Base-by-base conservation (phyloP, 2,113 vertebrate species). In the Tringa solitaria region DNA sequence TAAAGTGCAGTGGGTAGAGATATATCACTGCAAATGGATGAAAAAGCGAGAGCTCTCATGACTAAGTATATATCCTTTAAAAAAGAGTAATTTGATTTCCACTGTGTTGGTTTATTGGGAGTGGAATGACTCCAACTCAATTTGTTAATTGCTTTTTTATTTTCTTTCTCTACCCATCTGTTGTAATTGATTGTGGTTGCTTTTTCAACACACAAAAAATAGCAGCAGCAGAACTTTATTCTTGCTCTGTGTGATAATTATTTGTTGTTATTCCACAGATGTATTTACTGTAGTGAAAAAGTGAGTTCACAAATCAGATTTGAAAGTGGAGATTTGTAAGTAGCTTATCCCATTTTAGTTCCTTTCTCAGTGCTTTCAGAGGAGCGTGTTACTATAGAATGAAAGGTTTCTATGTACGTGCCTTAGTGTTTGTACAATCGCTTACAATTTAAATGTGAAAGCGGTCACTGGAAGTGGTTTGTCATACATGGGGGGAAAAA, bases 371-470 rank as follows among this genome's bases (percentile, higher is more conserved):
- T 1, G 0, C 28, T 74, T 81, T 57, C n/a, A 26, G 28, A 33
- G 43, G 14, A 41, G 9, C 30, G 17, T 24, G 7, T 37, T 54
- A 5, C 6, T 61, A 35, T 12, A 33, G 53, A 73, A 68, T 77
- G 12, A 45, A 61, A 46, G 12, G 1, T 46, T 84, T 78, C n/a
- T 76, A 4, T 0, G 0, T 76, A 4, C 0, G 0, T 56, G 10
- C 39, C 8, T 65, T 90, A 20, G 33, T 51, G 33, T 35, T 65
- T 48, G 6, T 64, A 23, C 8, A 9, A 28, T 53, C 6, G 1
- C 22, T 79, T 85, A 24, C 13, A 35, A 10, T 56, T 72, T 79
- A 53, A 72, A 76, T 45, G 30, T 57, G 24, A 39, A 85, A 81
- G 35, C 54, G 4, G 15, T 23, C 76, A 43, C 22, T 41, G 23